Conservation (phyloP, 2,888 invertebrate species). For the Trachelus troglodyta region DNA sequence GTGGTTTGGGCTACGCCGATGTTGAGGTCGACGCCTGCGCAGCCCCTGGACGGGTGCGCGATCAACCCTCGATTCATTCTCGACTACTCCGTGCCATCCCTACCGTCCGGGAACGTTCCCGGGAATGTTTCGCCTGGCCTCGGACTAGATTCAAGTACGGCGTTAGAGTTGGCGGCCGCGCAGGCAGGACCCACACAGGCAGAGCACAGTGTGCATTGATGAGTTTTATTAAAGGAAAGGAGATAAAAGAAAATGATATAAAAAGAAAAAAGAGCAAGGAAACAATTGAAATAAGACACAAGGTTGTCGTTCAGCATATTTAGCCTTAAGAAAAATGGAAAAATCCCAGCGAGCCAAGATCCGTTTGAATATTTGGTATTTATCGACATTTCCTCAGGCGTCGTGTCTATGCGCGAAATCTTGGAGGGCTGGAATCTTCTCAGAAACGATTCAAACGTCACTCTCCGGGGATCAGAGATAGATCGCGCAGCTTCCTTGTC, state of each 20-base stretch:
- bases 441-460: conserved; percentile 4
- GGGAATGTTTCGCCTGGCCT: conserved; percentile 16
- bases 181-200: not conserved
- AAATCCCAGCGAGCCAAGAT: not conserved
- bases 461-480: not conserved
- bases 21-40: conserved; percentile 1
- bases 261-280: conserved; percentile 19
- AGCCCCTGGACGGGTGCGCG: conserved; percentile 13
- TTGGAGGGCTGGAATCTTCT: not conserved
- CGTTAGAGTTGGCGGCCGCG: not conserved
- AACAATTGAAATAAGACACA: conserved; percentile 8
- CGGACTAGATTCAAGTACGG: conserved; percentile 9
- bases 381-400: not conserved
- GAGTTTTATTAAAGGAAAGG: conserved; percentile 2
- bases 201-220: not conserved
- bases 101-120: conserved; percentile 11
- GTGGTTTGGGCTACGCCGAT: conserved; percentile 14
- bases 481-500: not conserved
- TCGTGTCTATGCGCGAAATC: not conserved
- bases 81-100: conserved; percentile 11
- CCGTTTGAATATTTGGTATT: not conserved
- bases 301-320: not conserved
- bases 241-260: conserved; percentile 22
- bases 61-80: conserved; percentile 17
- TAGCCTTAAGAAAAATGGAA: not conserved